phyloP scores from a whole-genome alignment of 2,888 invertebrate species.

The Dynastes grantii region DNA sequence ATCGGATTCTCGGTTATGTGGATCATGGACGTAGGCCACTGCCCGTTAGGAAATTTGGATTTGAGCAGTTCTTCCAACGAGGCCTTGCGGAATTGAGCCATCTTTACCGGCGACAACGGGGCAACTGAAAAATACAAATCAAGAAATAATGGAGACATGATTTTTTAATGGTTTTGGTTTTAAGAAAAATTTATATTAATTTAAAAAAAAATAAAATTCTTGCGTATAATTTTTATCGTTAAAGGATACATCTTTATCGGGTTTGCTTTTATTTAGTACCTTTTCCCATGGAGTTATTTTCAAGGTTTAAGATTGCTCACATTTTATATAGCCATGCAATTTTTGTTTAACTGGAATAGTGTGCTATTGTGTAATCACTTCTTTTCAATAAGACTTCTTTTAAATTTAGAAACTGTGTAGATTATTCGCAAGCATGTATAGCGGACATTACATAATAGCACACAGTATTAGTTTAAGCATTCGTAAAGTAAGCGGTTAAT shows the following conservation, averaged over 20 bases:
- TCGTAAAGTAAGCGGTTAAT: slow-evolving; percentile 17
- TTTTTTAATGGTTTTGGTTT: not conserved
- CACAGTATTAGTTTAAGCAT: slow-evolving; percentile 1
- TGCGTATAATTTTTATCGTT: too few species aligned
- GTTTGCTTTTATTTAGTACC: not conserved
- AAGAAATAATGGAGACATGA: not conserved
- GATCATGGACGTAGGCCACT: slow-evolving; percentile 77
- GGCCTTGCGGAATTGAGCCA: slow-evolving; percentile 78
- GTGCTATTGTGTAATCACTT: not conserved
- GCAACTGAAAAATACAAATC: slow-evolving; percentile 75
- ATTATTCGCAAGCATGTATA: too few species aligned
- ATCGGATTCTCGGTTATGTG: slow-evolving; percentile 87
- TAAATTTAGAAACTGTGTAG: too few species aligned
- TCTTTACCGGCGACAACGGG: slow-evolving; percentile 81
- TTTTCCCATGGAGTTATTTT: not conserved
- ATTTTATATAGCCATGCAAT: not conserved
- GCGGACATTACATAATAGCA: slow-evolving; percentile 14
- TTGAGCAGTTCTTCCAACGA: slow-evolving; percentile 74
- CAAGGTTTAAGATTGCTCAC: not conserved
- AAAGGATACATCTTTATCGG: too few species aligned
- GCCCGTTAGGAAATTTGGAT: slow-evolving; percentile 69
- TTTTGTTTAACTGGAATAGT: not conserved
- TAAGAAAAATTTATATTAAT: not conserved
- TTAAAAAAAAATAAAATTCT: too few species aligned
- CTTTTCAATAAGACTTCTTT: too few species aligned